phyloP scores from a whole-genome alignment of 2,888 invertebrate genomes.

The Bedellia somnulentella region DNA sequence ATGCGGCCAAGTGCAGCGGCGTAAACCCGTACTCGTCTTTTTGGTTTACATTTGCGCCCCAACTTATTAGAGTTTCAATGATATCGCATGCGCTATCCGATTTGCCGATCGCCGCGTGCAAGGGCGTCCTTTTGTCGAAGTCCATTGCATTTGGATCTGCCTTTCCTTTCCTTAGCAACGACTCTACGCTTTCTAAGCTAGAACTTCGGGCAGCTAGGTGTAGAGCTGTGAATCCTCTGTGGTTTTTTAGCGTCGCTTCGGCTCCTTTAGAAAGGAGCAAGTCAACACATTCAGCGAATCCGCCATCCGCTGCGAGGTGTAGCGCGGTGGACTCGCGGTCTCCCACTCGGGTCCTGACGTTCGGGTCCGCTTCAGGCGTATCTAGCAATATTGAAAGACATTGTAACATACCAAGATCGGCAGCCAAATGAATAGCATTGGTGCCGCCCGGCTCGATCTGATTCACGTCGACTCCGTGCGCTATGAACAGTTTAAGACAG shows the following conservation, averaged over 20 bases:
- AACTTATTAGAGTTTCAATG: conserved; percentile 74
- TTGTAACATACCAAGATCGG: conserved; percentile 76
- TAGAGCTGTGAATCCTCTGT: conserved; percentile 80
- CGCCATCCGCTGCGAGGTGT: conserved; percentile 87
- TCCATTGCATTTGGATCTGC: conserved; percentile 81
- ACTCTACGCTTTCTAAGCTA: conserved; percentile 79
- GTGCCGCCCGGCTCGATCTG: conserved; percentile 74
- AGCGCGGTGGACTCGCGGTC: conserved; percentile 78
- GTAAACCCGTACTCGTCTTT: conserved; percentile 86
- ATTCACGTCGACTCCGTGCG: conserved; percentile 75
- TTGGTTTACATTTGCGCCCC: conserved; percentile 81
- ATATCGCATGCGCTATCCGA: conserved; percentile 80
- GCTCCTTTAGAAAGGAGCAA: conserved; percentile 74
- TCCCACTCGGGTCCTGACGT: conserved; percentile 67
- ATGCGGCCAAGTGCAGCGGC: conserved; percentile 81
- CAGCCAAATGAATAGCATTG: conserved; percentile 79
- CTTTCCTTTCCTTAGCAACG: conserved; percentile 71
- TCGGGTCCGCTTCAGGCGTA: conserved; percentile 70
- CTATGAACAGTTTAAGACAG: conserved; percentile 74
- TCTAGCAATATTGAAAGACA: conserved; percentile 76
- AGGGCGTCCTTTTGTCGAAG: conserved; percentile 76
- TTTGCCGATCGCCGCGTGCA: conserved; percentile 85
- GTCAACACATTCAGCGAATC: conserved; percentile 80
- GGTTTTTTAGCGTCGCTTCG: conserved; percentile 72
- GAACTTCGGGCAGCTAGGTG: conserved; percentile 83